Conservation (phyloP, 2,888 invertebrate genomes). For the Noctua fimbriata region DNA sequence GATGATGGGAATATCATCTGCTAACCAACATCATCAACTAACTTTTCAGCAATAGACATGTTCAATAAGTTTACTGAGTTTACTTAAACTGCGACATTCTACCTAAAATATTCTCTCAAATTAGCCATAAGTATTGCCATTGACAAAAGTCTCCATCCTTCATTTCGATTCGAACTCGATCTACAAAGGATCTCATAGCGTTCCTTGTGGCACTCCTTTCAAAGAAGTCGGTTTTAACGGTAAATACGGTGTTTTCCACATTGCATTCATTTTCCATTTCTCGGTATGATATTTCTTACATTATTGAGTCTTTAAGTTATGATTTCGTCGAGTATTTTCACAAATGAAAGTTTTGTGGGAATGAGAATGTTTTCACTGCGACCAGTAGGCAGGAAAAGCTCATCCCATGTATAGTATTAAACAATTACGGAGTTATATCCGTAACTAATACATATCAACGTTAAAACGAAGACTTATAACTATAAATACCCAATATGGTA, state of each 20-base stretch:
- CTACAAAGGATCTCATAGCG: background rate
- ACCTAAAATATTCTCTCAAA: background rate
- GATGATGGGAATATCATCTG: background rate
- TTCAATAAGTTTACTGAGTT: background rate
- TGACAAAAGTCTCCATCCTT: background rate
- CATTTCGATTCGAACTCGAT: background rate
- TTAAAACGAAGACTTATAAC: slow-evolving; percentile 11
- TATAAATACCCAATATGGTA: slow-evolving; percentile 19
- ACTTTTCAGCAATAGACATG: background rate
- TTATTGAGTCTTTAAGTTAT: background rate
- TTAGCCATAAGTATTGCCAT: background rate
- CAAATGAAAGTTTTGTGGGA: slow-evolving; percentile 22
- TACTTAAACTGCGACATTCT: background rate
- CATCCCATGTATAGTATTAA: slow-evolving; percentile 10
- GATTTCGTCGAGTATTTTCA: slow-evolving; percentile 3
- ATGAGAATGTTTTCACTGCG: slow-evolving; percentile 9
- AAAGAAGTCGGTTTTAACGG: background rate
- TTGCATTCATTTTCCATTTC: no score
- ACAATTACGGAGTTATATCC: slow-evolving; percentile 16
- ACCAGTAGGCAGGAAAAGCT: background rate
- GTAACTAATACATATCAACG: slow-evolving; percentile 9
- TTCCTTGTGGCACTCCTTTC: slow-evolving; percentile 12
- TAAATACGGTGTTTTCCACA: background rate
- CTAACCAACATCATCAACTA: background rate
- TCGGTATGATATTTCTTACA: background rate